Evolutionary conservation across 2,113 vertebrate species (phyloP).

Genomic region (Sphaerodactylus townsendi): DNA sequence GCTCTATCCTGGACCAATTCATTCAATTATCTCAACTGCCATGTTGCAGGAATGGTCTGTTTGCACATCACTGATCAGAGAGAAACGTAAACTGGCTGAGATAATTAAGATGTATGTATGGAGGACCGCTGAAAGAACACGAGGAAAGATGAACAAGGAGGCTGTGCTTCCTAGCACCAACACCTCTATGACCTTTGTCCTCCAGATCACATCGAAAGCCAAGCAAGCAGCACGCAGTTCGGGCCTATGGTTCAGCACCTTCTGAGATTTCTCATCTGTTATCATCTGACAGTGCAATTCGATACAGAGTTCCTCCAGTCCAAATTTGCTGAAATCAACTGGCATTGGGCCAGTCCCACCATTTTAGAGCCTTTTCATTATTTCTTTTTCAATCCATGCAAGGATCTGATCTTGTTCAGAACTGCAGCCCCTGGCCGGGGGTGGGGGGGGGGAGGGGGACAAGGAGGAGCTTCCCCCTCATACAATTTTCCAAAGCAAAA

Average conservation of each 20-base stretch:
- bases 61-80: slow-evolving; percentile 56
- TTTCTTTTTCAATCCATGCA: no score
- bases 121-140: slow-evolving; percentile 50
- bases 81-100: slow-evolving; percentile 39
- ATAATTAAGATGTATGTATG: slow-evolving; percentile 62
- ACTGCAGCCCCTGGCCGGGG: no score
- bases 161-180: slow-evolving; percentile 47
- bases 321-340: no score
- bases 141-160: neutral
- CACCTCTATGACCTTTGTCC: slow-evolving; percentile 62
- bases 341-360: no score
- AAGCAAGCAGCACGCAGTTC: slow-evolving; percentile 69
- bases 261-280: slow-evolving; percentile 69
- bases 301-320: no score
- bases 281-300: slow-evolving; percentile 50
- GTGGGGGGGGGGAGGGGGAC: no score
- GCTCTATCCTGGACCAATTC: rapidly evolving
- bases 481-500: no score
- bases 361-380: no score
- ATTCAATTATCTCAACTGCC: slow-evolving; percentile 38
- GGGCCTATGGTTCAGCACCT: slow-evolving; percentile 53
- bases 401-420: no score
- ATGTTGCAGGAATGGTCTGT: slow-evolving; percentile 38
- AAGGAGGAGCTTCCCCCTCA: no score
- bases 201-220: slow-evolving; percentile 63